Conservation (phyloP, 2,797 vertebrate genomes). For the Petrocephalus schoutedeni region DNA sequence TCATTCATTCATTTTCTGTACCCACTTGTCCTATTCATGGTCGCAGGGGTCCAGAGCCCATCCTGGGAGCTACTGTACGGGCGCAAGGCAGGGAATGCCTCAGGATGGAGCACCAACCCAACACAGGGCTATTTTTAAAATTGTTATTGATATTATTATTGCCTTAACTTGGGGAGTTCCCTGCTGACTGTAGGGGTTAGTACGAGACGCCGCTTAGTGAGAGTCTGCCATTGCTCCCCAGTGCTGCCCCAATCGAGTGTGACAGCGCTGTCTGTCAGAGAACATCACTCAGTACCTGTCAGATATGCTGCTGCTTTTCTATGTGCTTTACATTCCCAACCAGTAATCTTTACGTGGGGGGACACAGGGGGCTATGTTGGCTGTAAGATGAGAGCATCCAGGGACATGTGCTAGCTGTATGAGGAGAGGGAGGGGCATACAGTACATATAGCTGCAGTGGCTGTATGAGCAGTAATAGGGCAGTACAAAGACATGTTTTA, state of each 20-base stretch:
- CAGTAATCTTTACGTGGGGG: not conserved
- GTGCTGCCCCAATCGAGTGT: not conserved
- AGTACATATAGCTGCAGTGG: not conserved
- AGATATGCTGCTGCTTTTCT: not conserved
- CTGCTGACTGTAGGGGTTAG: not conserved
- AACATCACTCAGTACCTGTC: not conserved
- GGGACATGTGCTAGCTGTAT: not conserved
- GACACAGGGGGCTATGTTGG: not conserved
- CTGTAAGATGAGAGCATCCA: not conserved
- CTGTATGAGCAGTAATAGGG: not conserved
- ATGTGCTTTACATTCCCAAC: not conserved
- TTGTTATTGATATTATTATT: not conserved
- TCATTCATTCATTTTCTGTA: not conserved
- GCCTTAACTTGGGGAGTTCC: not conserved
- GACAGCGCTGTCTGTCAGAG: not conserved
- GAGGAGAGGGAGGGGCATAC: not conserved
- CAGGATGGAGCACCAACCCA: not conserved
- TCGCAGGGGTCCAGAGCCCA: not conserved
- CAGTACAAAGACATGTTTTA: not conserved
- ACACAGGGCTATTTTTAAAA: not conserved
- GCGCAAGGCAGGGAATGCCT: not conserved
- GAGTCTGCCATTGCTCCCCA: not conserved
- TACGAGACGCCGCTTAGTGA: not conserved
- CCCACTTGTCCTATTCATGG: not conserved
- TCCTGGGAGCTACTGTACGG: not conserved